phyloP scores from a whole-genome alignment of 2,888 invertebrate genomes.

The Epinotia brunnichana region DNA sequence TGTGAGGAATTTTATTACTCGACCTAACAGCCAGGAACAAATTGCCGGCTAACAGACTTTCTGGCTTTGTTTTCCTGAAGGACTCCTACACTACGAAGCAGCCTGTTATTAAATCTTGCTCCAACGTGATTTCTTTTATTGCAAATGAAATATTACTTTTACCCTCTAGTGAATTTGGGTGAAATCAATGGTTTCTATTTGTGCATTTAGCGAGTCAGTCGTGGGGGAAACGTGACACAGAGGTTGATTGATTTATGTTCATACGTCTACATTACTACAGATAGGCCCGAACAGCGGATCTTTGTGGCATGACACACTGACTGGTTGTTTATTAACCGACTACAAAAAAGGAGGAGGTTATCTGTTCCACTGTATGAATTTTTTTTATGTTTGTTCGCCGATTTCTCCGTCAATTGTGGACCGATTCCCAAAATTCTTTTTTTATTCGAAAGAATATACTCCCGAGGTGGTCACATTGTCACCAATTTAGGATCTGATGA shows the following conservation, averaged over 20 bases:
- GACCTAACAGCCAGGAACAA: slow-evolving; percentile 51
- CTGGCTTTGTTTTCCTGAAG: slow-evolving; percentile 6
- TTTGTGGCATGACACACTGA: not conserved
- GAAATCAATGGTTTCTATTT: slow-evolving; percentile 36
- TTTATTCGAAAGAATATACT: too few relatives aligned
- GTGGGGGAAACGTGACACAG: slow-evolving; percentile 23
- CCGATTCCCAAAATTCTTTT: too few relatives aligned
- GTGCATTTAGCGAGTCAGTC: slow-evolving; percentile 39
- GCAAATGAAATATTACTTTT: slow-evolving; percentile 23
- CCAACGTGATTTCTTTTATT: slow-evolving; percentile 21
- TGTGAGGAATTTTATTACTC: slow-evolving; percentile 57
- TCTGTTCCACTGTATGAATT: too few relatives aligned
- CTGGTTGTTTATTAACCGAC: not conserved
- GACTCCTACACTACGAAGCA: not conserved
- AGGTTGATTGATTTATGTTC: slow-evolving; percentile 32
- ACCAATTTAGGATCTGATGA: too few relatives aligned
- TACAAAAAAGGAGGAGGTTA: too few relatives aligned
- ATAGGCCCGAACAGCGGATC: not conserved
- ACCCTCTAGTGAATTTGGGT: slow-evolving; percentile 30
- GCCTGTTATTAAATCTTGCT: slow-evolving; percentile 22
- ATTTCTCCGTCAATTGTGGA: too few relatives aligned
- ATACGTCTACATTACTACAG: not conserved
- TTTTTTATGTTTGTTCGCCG: too few relatives aligned
- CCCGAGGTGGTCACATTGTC: too few relatives aligned
- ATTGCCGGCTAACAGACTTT: slow-evolving; percentile 38